Evolutionary conservation across 1,140 invertebrate species (phyloP), one percentile per base, ranked within the genome.

Genomic region (Drosophila athabasca): DNA sequence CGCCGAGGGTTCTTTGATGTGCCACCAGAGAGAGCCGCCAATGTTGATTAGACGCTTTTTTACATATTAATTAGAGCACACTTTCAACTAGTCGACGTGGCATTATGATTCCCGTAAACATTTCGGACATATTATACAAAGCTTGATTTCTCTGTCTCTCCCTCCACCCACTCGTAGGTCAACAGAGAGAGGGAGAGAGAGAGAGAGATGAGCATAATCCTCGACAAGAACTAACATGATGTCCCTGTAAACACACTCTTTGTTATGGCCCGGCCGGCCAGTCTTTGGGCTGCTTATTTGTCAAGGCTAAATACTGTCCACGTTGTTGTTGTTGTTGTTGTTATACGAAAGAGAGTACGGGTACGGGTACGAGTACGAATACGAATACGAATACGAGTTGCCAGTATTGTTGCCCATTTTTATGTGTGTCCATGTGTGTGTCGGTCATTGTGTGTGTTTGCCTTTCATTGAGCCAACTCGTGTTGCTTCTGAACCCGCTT

Each of bases 221-320:
- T 9, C 3, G 31, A 31, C 31, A 31, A 31, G 8, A 31, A 31
- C 31, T 3, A 31, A 31, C 31, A 31, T 9, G 31, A 58, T 70
- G 48, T 70, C 53, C 54, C 69, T 59, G 46, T 55, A 68, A 68
- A 69, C 31, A 50, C 64, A 58, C 45, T 13, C 35, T 39, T 70
- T 70, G 64, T 52, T 48, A n/a, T 6, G 24, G 15, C 24, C 24
- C 24, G 24, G 4, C 5, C 4, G 50, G 60, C 48, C 60, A 69
- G 57, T 22, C 29, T 53, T 53, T 45, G 39, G 46, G 51, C 64
- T 69, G 49, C 66, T 59, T 71, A 71, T 71, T 71, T 71, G 68
- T 67, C 66, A 60, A 71, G 68, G 68, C 66, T 71, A 71, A 71
- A 71, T 70, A 71, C 66, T 70, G 66, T 71, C 48, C 66, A 70